A percentile compares a stretch with the other conserved stretches of the same genome.
Conservation (phyloP, 2,888 invertebrate species). For the Chelonus formosanus region DNA sequence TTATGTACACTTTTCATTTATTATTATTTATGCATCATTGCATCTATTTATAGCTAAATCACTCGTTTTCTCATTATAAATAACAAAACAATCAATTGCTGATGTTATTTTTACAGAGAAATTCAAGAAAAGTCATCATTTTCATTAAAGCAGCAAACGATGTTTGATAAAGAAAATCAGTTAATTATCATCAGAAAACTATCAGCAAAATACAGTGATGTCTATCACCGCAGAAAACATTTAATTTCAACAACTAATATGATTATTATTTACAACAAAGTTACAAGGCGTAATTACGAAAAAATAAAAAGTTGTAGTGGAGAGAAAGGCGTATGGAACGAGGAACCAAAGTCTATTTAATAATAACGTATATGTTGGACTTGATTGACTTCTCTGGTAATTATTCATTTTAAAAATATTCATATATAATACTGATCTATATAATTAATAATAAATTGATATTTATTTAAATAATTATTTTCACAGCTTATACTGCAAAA, state of each 20-base stretch:
- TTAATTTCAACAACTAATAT: background rate
- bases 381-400: background rate
- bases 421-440: too few relatives aligned
- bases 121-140: background rate
- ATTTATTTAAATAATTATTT: background rate
- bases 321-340: constrained; percentile 11
- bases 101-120: background rate
- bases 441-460: background rate
- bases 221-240: background rate
- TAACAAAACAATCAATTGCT: too few relatives aligned
- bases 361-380: background rate
- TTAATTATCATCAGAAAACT: background rate
- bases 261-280: background rate
- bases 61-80: too few relatives aligned
- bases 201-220: background rate
- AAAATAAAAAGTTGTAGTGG: constrained; percentile 4
- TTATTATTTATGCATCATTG: too few relatives aligned
- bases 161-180: background rate
- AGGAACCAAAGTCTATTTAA: constrained; percentile 10
- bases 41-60: too few relatives aligned
- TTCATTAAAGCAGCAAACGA: background rate
- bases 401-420: constrained; percentile 2
- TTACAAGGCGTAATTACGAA: constrained; percentile 1
- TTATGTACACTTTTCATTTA: too few relatives aligned
- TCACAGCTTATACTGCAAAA: background rate